A percentile compares a stretch with the other conserved stretches of the same genome.
These are phyloP conservation scores for Sceloporus undulatus DNA, from an alignment of 2,113 vertebrate species.

Conservation along the genomic window DNA sequence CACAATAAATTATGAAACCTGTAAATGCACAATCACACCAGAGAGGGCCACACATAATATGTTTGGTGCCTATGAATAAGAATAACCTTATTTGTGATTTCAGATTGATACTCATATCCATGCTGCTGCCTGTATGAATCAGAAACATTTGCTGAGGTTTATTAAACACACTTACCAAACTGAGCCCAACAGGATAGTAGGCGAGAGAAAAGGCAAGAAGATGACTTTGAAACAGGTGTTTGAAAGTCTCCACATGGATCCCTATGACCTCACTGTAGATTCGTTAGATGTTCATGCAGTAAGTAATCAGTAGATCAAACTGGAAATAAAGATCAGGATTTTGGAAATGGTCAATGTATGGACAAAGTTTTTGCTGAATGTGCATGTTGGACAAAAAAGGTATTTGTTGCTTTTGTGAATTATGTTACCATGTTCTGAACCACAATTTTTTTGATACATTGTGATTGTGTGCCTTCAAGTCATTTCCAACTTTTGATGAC, in stretches of 20 bases:
- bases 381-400: background rate
- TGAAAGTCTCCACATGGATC: slow-evolving; percentile 90
- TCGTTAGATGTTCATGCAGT: slow-evolving; percentile 97
- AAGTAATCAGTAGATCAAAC: slow-evolving; percentile 65
- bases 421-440: background rate
- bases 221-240: slow-evolving; percentile 92
- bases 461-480: too few species aligned
- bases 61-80: background rate
- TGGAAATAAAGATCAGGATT: slow-evolving; percentile 6
- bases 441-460: background rate
- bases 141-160: slow-evolving; percentile 94
- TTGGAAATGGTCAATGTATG: slow-evolving; percentile 5
- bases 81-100: slow-evolving; percentile 51
- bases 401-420: background rate
- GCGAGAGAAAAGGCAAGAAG: slow-evolving; percentile 86
- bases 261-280: slow-evolving; percentile 97
- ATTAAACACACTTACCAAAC: slow-evolving; percentile 92
- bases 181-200: slow-evolving; percentile 85
- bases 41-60: too few species aligned
- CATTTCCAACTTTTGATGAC: too few species aligned
- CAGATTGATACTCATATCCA: slow-evolving; percentile 99
- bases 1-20: background rate
- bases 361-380: background rate
- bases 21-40: background rate
- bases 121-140: slow-evolving; percentile 97